Percentiles rank a stretch among this genome's conserved stretches.
Evolutionary conservation across 92 coral and sea anemone species (phyloP).

Genomic region (Parazoanthus darwini): DNA sequence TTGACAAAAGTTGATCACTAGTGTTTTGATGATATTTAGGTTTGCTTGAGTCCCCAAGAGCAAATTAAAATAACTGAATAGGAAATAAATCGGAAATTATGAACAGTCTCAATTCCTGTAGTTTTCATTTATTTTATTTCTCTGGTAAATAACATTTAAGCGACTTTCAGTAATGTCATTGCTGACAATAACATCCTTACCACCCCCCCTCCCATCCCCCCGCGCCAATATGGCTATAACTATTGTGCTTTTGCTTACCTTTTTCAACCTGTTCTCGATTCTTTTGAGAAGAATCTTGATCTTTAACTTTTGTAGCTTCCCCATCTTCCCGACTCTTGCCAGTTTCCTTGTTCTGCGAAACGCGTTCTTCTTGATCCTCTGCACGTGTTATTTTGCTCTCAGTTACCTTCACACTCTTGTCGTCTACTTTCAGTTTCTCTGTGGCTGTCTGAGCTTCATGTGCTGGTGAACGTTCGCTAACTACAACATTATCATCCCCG

Average conservation of each 20-base stretch:
- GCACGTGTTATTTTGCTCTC: neutral
- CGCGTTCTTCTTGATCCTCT: neutral
- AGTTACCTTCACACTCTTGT: neutral
- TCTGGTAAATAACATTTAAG: too few species aligned
- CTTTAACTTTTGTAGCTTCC: neutral
- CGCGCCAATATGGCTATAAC: too few species aligned
- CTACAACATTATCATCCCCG: neutral
- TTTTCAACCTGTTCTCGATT: neutral
- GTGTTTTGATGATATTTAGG: neutral
- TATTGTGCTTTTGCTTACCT: neutral
- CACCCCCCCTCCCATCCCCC: neutral
- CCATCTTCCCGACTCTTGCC: neutral
- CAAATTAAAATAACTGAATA: too few species aligned
- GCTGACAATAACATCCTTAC: too few species aligned
- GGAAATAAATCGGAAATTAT: neutral
- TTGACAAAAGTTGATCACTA: neutral
- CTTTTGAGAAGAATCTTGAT: neutral
- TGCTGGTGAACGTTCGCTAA: neutral
- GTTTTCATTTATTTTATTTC: neutral
- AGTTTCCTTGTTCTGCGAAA: neutral
- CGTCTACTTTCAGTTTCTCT: neutral
- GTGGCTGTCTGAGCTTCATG: neutral
- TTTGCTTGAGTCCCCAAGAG: neutral
- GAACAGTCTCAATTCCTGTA: neutral
- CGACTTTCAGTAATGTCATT: neutral